Conservation (phyloP, 2,797 vertebrate species). For the Hippopotamyrus pictus region DNA sequence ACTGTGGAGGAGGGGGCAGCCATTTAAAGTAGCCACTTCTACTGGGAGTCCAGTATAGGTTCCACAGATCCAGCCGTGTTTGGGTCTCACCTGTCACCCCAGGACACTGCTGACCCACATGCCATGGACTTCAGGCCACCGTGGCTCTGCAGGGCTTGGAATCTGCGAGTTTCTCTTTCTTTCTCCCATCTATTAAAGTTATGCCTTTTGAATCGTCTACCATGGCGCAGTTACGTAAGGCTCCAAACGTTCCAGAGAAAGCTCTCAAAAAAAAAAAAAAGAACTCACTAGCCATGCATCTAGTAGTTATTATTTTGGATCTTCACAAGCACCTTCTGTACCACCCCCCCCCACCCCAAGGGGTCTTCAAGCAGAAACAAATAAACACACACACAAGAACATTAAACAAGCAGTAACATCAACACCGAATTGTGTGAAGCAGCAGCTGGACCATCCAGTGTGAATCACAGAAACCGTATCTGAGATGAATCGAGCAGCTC, state of each 20-base stretch:
- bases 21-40: neutral
- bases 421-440: neutral
- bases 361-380: neutral
- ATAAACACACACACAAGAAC: neutral
- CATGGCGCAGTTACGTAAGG: neutral
- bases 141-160: neutral
- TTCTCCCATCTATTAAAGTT: neutral
- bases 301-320: neutral
- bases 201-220: neutral
- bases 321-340: neutral
- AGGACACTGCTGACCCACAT: slow-evolving; percentile 9
- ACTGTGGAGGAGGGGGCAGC: neutral
- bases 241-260: neutral
- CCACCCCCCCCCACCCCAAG: neutral
- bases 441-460: neutral
- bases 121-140: neutral
- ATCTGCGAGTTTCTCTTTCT: neutral
- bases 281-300: neutral
- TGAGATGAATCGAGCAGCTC: neutral
- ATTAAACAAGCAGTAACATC: neutral
- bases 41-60: neutral
- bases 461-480: neutral
- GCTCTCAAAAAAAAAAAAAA: neutral
- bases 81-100: neutral
- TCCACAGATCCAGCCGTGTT: neutral